Base-by-base conservation (phyloP, 1,140 invertebrate genomes). In the Antheraea mylitta region DNA sequence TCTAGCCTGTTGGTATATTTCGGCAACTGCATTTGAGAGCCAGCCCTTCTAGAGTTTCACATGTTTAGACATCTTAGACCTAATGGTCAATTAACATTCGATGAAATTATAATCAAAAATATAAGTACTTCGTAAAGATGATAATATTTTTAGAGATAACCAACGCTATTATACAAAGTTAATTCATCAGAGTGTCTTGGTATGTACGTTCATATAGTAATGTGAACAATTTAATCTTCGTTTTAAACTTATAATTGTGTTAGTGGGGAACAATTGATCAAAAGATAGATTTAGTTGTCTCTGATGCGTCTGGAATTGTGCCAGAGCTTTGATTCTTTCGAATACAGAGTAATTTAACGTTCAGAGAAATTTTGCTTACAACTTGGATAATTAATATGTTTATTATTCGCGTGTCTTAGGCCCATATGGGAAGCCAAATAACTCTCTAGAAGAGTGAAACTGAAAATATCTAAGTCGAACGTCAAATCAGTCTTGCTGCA, bases 281-380 rank as follows among this genome's bases (percentile, higher is more conserved):
- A 72, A 77, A 63, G 64, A 67, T 68, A 53, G 68, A 70, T 72
- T 70, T 64, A 69, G 67, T 73, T 69, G 69, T 74, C 68, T 73
- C 68, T 70, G 58, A 18, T 65, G 45, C 59, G 58, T 60, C 76
- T 82, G 77, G 78, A 76, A 70, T 53, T 59, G 18, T 71, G 80
- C 80, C 80, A 82, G 73, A 71, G 73, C 80, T 80, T 80, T 80
- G 75, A 80, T 82, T 82, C 73, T 75, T 72, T 72, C 67, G 62
- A 68, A 74, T 68, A 61, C 42, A 74, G 77, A 76, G 68, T 75
- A 76, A 18, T 37, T 11, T 63, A n/a, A 19, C 1, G 30, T 36
- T 5, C 30, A 63, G 61, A 63, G 61, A 63, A 60, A 59, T 5
- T 36, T 7, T 37, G 2, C 7, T 63, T 8, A 37, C 10, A 65